Percentiles rank a stretch among this genome's conserved stretches.
phyloP scores from a whole-genome alignment of 2,888 invertebrate species.

The Acholoe squamosa region DNA sequence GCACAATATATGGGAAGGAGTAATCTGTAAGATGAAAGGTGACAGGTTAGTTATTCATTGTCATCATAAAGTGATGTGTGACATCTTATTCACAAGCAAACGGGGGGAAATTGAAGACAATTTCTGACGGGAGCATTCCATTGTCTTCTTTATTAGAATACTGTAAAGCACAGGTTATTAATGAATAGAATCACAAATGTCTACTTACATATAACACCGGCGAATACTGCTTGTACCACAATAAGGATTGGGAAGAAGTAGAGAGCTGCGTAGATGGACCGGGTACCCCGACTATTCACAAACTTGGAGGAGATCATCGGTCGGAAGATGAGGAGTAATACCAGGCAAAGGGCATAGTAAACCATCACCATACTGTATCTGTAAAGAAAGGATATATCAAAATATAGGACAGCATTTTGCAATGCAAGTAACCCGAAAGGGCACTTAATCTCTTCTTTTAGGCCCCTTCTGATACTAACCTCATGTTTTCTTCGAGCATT shows the following conservation, averaged over 20 bases:
- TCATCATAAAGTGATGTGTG: no score
- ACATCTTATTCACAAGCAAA: no score
- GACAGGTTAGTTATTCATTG: no score
- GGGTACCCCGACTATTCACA: slow-evolving; percentile 79
- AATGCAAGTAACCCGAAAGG: no score
- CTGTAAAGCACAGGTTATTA: no score
- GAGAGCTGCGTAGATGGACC: slow-evolving; percentile 94
- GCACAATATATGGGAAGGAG: slow-evolving; percentile 95
- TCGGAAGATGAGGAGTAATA: slow-evolving; percentile 91
- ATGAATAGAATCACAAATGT: background rate
- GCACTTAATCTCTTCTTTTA: no score
- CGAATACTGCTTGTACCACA: slow-evolving; percentile 93
- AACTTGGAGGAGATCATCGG: slow-evolving; percentile 88
- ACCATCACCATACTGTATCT: slow-evolving; percentile 96
- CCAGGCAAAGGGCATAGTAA: slow-evolving; percentile 92
- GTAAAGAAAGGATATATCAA: slow-evolving; percentile 78
- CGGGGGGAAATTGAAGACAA: no score
- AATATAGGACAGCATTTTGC: no score
- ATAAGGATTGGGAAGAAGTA: slow-evolving; percentile 96
- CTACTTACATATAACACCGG: slow-evolving; percentile 91
- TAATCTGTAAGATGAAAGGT: slow-evolving; percentile 89
- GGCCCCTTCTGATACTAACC: no score
- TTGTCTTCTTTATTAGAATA: no score
- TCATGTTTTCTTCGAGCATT: no score
- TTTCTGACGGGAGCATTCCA: no score